Evolutionary conservation across 2,113 vertebrate species (phyloP), one percentile per base, ranked within the genome.

Genomic region (Pseudolaguvia tuberculata): DNA sequence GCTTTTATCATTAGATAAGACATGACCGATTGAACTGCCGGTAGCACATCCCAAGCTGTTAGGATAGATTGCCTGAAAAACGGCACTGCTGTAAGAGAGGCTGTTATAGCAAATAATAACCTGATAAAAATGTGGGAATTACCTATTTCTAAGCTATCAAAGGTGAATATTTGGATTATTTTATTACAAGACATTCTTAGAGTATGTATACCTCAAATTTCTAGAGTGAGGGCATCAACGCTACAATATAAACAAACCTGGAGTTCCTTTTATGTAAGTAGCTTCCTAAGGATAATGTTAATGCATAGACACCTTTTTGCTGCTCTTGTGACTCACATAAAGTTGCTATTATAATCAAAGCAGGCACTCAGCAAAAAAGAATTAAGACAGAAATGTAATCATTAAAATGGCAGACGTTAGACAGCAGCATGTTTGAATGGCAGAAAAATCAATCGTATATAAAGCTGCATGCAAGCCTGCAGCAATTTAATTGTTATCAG

Each of bases 361-460:
- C 53, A 69, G 50, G 11, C 63, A 42, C 39, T 51, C 65, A 35
- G n/a, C 58, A 29, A 51, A 42, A 61, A 48, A 79, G 53, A 47
- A 72, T 73, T 69, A 73, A 20, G 35, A 31, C 31, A 56, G 31
- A 31, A 70, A 31, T 52, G 42, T 7, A 53, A 39, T 39, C 13
- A 55, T 70, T 55, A 70, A 75, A 68, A 67, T 63, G 17, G 58
- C 18, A 62, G 62, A 72, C n/a, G n/a, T 23, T 29, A 61, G 47
- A 72, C 73, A 72, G 77, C 59, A 29, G 61, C 73, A 67, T 76
- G 76, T 79, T 79, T 78, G 70, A 86, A 83, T 81, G 68, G 76
- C 72, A 66, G 83, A 79, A 72, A 83, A 87, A 89, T 87, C 84
- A 85, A 83, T 62, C 59, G 59, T 75, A 78, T 75, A 52, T 59